A percentile compares a stretch with the other conserved stretches of the same genome.
These are phyloP conservation scores for Steatocranus sp. DNA, from an alignment of 2,797 vertebrate species.

Conservation along the genomic window DNA sequence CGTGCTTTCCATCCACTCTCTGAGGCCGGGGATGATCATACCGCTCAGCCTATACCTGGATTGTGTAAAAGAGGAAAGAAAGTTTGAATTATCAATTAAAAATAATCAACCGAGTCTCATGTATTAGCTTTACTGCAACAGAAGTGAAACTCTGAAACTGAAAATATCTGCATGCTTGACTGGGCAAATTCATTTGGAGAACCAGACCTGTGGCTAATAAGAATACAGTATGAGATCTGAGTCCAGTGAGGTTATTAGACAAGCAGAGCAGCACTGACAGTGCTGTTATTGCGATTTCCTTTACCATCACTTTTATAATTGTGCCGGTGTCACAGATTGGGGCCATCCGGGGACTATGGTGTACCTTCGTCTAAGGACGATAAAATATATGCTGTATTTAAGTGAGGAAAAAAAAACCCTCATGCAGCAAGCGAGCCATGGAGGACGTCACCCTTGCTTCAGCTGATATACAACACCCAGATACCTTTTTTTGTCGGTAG, in stretches of 20 bases:
- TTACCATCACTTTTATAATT: slow-evolving; percentile 41
- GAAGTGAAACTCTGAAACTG: not conserved
- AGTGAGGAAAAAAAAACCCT: not conserved
- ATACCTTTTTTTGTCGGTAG: slow-evolving; percentile 10
- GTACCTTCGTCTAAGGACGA: too few species aligned
- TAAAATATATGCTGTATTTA: slow-evolving; percentile 48
- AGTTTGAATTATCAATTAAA: not conserved
- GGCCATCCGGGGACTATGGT: slow-evolving; percentile 45
- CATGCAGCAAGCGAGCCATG: slow-evolving; percentile 16
- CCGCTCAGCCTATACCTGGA: slow-evolving; percentile 94
- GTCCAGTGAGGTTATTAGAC: slow-evolving; percentile 38
- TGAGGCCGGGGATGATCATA: slow-evolving; percentile 86
- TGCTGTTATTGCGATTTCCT: slow-evolving; percentile 21
- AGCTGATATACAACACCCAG: not conserved
- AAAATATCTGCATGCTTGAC: slow-evolving; percentile 5
- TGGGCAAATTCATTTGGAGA: slow-evolving; percentile 22
- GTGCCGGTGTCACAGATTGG: slow-evolving; percentile 54
- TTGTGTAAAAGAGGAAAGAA: not conserved
- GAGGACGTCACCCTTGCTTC: slow-evolving; percentile 10
- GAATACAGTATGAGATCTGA: slow-evolving; percentile 23
- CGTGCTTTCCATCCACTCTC: slow-evolving; percentile 90
- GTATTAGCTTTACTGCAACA: not conserved
- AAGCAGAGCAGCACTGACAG: slow-evolving; percentile 28
- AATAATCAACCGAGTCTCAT: not conserved
- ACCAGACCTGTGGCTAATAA: slow-evolving; percentile 22